Base-by-base conservation (phyloP, 2,113 vertebrate genomes). In the Taxidea taxus region DNA sequence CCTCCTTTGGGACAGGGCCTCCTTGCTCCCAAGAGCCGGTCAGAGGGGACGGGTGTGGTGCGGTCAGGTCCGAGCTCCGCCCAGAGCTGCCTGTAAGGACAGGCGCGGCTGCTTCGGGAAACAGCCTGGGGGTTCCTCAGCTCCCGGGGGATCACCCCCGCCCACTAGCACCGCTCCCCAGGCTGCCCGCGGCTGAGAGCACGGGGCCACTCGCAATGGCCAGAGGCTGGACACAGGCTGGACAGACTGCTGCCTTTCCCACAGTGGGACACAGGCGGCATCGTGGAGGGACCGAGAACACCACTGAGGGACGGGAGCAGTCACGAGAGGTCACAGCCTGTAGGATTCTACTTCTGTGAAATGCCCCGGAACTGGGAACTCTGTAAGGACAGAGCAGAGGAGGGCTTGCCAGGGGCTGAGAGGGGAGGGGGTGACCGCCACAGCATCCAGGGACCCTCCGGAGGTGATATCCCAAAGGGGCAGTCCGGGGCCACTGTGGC, bases 271-370 rank as follows among this genome's bases (percentile, higher is more conserved):
- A 12, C 70, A 13, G 37, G 23, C 37, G 6, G 39, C 70, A 42
- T 7, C 23, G 13, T 3, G 3, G 25, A 44, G 13, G 1, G 7
- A 29, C 72, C 3, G 0, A 27, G 42, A 44, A 9, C 42, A 44
- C 39, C 13, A 3, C 25, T 25, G 72, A 47, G 42, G 1, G 25
- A 10, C 42, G 4, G 39, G 6, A 18, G 74, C 74, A 44, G 74
- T 18, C 74, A 18, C 23, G 27, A 29, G 11, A 75, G 74, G 74
- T 42, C 74, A 47, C 74, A 4, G 14, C 13, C 6, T 0, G 27
- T 2, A 44, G 27, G 25, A 7, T 4, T 75, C 70, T 39, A 15
- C 3, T 15, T 44, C 72, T 15, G 23, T 27, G 72, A 29, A 15
- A 44, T 15, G 72, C 6, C 20, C 72, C 72, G 44, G 72, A 44